phyloP scores from a whole-genome alignment of 2,797 vertebrate species.

The Darevskia nairensis region DNA sequence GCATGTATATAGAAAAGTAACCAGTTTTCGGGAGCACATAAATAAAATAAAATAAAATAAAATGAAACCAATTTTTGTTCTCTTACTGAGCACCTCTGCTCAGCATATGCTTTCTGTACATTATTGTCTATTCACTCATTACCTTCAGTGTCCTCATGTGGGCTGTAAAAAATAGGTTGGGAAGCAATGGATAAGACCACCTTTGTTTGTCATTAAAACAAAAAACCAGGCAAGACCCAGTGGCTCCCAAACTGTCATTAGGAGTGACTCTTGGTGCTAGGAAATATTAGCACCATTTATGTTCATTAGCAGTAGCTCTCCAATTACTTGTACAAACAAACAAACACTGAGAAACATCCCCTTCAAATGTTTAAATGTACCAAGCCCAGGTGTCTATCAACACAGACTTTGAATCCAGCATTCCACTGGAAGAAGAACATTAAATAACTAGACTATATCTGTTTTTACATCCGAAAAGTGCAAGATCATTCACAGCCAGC shows the following conservation, averaged over 20 bases:
- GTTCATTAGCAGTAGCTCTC: not conserved
- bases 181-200: not conserved
- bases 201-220: not conserved
- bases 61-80: not conserved
- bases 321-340: not conserved
- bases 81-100: not conserved
- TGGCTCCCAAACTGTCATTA: not conserved
- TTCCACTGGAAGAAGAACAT: no score
- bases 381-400: not conserved
- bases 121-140: not conserved
- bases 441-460: no score
- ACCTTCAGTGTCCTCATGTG: no score
- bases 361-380: not conserved
- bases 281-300: not conserved
- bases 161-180: not conserved
- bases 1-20: not conserved
- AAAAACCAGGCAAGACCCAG: not conserved
- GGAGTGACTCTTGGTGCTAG: not conserved
- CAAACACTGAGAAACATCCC: not conserved
- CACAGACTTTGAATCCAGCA: not conserved
- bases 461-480: no score
- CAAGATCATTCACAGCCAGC: no score
- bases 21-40: not conserved
- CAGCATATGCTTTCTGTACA: not conserved
- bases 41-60: no score